Evolutionary conservation across 2,888 invertebrate genomes (phyloP), one percentile per base, ranked within the genome.

Genomic region (Bellardia bayeri): DNA sequence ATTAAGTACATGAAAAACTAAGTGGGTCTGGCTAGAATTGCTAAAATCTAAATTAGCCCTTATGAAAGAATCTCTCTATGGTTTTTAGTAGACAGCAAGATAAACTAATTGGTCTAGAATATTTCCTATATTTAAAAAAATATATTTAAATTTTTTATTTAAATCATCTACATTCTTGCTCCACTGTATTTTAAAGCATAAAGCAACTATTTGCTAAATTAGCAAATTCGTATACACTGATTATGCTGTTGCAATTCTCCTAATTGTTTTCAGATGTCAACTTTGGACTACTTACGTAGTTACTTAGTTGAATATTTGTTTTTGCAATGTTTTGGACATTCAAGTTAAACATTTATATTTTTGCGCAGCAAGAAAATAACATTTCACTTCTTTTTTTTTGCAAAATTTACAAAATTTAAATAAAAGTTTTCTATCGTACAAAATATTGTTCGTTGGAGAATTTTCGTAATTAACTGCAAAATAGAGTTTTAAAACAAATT

Each of bases 391-490:
- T 30, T 2, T 14, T 30, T 13, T 30, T 11, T 33, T 61, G 30
- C 4, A 13, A 61, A 30, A 14, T 61, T 13, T 9, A 61, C 61
- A 64, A 64, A 6, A 64, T 8, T 37, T 40, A 40, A 23, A 54
- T 63, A 45, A 7, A 74, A 16, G 8, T 56, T 72, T 13, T 6
- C 37, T 14, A n/a, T 51, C n/a, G 4, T 11, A 64, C 37, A 64
- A 51, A 49, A 37, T 75, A 51, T 14, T 37, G n/a, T 64, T 51
- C 23, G 37, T 64, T 9, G 16, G 51, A 64, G 51, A 63, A 40
- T 75, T 63, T 75, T 75, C 63, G 49, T 75, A 64, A 37, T 76
- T 76, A 64, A 76, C 63, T 37, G 64, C 37, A 63, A 64, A 76
- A 51, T 16, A 76, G 16, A 49, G 13, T 64, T 64, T 64, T 63